A percentile compares a stretch with the other conserved stretches of the same genome.
Conservation (phyloP, 2,113 vertebrate genomes). For the Microcebus murinus region DNA sequence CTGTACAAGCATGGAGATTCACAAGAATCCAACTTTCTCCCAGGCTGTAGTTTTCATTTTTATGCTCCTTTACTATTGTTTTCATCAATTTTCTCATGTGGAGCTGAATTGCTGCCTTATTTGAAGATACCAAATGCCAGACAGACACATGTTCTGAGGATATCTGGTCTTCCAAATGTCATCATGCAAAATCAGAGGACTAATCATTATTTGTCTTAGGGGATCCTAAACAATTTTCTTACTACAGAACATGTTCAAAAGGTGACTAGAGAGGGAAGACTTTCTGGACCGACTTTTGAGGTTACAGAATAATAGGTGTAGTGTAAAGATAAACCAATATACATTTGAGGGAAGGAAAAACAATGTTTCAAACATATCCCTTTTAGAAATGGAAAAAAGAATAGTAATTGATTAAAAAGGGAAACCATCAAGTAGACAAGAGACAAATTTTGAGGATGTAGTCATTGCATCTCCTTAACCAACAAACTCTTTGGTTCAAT, state of each 20-base stretch:
- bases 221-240: not conserved
- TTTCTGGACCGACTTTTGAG: not conserved
- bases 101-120: not conserved
- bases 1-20: no score
- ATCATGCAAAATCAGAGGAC: not conserved
- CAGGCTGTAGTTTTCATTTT: not conserved
- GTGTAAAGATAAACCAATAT: not conserved
- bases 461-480: not conserved
- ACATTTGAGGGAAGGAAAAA: not conserved
- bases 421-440: not conserved
- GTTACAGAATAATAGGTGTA: not conserved
- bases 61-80: not conserved
- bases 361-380: not conserved
- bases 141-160: not conserved
- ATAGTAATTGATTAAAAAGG: not conserved
- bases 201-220: not conserved
- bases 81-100: not conserved
- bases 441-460: not conserved
- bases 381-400: not conserved
- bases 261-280: not conserved
- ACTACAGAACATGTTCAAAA: not conserved
- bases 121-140: not conserved
- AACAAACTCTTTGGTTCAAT: not conserved
- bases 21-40: not conserved
- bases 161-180: not conserved